A percentile compares a stretch with the other conserved stretches of the same genome.
These are phyloP conservation scores for Trichoplusia ni DNA, from an alignment of 1,140 invertebrate genomes.

Conservation along the genomic window DNA sequence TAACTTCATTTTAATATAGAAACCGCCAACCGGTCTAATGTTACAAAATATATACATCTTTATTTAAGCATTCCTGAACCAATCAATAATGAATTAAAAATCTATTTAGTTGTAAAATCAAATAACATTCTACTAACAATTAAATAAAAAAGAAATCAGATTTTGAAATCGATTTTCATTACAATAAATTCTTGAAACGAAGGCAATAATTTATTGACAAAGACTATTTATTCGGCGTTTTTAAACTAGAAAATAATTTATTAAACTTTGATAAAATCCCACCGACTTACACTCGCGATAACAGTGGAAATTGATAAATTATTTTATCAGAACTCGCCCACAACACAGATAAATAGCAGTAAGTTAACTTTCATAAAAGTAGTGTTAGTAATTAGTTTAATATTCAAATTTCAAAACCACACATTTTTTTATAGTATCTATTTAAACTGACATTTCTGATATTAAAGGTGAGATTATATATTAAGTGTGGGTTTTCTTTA, in stretches of 20 bases:
- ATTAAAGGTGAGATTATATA: no score
- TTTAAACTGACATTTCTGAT: no score
- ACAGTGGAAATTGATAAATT: slow-evolving; percentile 25
- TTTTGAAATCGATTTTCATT: neutral
- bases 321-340: slow-evolving; percentile 21
- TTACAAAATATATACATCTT: neutral
- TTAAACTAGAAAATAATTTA: slow-evolving; percentile 31
- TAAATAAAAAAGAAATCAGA: neutral
- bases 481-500: no score
- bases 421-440: no score
- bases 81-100: neutral
- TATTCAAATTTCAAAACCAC: no score
- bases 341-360: slow-evolving; percentile 13
- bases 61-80: neutral
- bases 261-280: slow-evolving; percentile 9
- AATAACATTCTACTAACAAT: neutral
- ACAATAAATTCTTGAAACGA: neutral
- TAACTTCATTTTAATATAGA: neutral
- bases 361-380: slow-evolving; percentile 22
- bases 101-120: slow-evolving; percentile 9
- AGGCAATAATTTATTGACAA: slow-evolving; percentile 33
- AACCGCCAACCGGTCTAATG: neutral
- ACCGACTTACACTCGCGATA: slow-evolving; percentile 27
- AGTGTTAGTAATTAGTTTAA: no score
- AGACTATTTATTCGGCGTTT: neutral